Evolutionary conservation across 2,888 invertebrate species (phyloP), one percentile per base, ranked within the genome.

Genomic region (Fragum fragum): DNA sequence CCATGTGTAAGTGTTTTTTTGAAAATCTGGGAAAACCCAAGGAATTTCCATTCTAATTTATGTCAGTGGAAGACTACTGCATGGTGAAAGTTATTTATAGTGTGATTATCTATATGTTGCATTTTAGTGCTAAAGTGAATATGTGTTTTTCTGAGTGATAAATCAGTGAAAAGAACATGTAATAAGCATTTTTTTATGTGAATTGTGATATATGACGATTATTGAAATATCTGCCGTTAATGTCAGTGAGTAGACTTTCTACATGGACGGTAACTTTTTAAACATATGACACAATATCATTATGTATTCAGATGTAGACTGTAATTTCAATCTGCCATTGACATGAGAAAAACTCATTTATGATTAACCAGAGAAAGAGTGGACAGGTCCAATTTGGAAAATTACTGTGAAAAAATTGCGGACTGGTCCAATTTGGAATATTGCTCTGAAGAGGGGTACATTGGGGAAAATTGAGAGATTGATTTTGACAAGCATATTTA

Each of bases 161-260:
- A 26, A 57, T 14, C 28, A 14, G 57, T 28, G 57, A 26, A 57
- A 11, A 26, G 57, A 26, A 14, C 23, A 14, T 26, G 18, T 26
- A 26, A 1, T 57, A 23, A 14, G 23, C 2, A n/a, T 57, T 57
- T 3, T 23, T 57, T 23, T 11, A 57, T 57, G 26, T 29, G 63
- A 32, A 63, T 63, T 68, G 68, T 68, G 68, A 68, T 68, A 68
- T 21, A 52, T 29, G 21, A 57, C 9, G 57, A 53, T 57, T 42
- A 55, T 36, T 55, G 9, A 76, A 66, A 59, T 75, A 80, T 76
- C 70, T 81, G 84, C 79, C 75, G 76, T 77, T 71, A 69, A 61
- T 83, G 83, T 85, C 83, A 85, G 83, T 77, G 66, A 82, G 83
- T 81, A 76, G 82, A 85, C 85, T 85, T 81, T 47, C 85, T 83